Base-by-base conservation (phyloP, 2,113 vertebrate genomes). In the Apeltes quadracus region DNA sequence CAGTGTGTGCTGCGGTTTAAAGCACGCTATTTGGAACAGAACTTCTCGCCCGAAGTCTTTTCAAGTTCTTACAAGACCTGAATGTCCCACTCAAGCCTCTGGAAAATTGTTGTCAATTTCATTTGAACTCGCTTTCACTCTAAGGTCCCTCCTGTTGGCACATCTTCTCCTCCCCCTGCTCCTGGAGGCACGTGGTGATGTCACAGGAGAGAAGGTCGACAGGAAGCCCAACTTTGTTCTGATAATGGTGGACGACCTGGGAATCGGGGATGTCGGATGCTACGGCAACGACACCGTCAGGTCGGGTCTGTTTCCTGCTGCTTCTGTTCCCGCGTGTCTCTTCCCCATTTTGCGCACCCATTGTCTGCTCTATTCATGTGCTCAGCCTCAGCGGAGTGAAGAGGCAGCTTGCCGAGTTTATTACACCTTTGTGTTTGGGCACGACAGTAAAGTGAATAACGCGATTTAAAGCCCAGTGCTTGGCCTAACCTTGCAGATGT, bases 201-300 rank as follows among this genome's bases (percentile, higher is more conserved):
- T 79, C 59, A 50, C 66, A 29, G 72, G 67, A 1, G 55, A 73
- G 12, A 75, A 70, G 38, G 11, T 15, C 7, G 76, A 78, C 61
- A 63, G 76, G 44, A 93, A 72, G 79, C 97, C 95, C 15, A 96
- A 95, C 76, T 87, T 97, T 79, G 89, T 97, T 22, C 81, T 96
- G 32, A 92, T 96, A 38, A 90, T 97, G 91, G 94, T 85, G 4
- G 95, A 96, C 69, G 95, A 96, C 78, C 85, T 96, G 59, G 96
- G 96, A 16, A 95, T 96, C 13, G 95, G 95, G 34, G 95, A 97
- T 62, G 14, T 96, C 9, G 95, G 96, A 5, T 97, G 95, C 73
- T 97, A 95, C 29, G 95, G 96, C 15, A 98, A 97, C 29, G 69
- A 92, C 57, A 96, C 95, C 22, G 87, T 97, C 75, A 96, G 94